Evolutionary conservation across 2,113 vertebrate species (phyloP), one percentile per base, ranked within the genome.

Genomic region (Lota lota): DNA sequence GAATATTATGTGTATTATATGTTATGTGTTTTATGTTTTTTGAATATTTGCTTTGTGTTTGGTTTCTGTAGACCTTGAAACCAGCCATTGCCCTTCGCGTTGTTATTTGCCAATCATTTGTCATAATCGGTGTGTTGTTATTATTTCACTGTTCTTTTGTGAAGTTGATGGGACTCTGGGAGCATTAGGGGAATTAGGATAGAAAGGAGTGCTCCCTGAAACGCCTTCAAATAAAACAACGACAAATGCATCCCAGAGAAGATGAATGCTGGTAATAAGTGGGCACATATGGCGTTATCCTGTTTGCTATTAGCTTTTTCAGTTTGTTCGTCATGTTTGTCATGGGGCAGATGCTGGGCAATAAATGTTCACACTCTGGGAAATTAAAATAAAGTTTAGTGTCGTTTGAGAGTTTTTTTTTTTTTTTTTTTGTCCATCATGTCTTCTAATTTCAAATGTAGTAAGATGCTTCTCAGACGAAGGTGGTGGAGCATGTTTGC

Each of bases 321-420:
- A 80, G 74, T 54, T 79, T 72, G 67, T 75, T 76, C 77, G 74
- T 82, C 77, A 71, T 70, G 71, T 83, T 82, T 83, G 78, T 87
- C 79, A 74, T 19, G 40, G 6, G 80, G 69, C 77, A 82, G 73
- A 80, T 59, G 5, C 73, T 33, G 53, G 74, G 69, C 82, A 84
- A 87, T 80, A 79, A 82, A 81, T 75, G 70, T 85, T 85, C 70
- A 76, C 81, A 73, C 60, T 65, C 63, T 51, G 47, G 36, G 19
- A 70, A 64, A 69, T 47, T 47, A 47, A 47, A 47, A 47, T 47
- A 47, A 47, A 47, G 40, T 47, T 12, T 47, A 47, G 40, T 47
- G 10, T 10, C 12, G 10, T 47, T 14, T 47, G n/a, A n/a, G n/a
- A 12, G 40, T 47, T 11, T 10, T 47, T 47, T 2, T 8, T 47